phyloP scores from a whole-genome alignment of 2,888 invertebrate genomes.

The Phalera bucephala region DNA sequence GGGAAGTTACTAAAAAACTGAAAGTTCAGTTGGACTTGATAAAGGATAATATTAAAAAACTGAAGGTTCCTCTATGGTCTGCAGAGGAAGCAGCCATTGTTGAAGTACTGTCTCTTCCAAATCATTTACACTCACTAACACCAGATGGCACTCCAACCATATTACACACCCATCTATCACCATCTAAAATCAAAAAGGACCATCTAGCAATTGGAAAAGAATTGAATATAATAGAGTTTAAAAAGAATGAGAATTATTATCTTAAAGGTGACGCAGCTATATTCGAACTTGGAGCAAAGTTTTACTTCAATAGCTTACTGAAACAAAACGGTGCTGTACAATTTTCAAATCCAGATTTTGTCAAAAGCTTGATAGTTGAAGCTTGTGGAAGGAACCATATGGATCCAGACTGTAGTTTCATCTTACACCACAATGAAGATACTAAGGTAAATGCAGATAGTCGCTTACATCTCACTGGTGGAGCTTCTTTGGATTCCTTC shows the following conservation, averaged over 20 bases:
- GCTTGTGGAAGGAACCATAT: constrained; percentile 86
- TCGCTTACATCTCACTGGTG: constrained; percentile 89
- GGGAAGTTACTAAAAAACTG: constrained; percentile 73
- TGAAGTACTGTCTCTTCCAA: constrained; percentile 87
- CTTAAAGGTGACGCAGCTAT: constrained; percentile 86
- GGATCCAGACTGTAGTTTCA: constrained; percentile 80
- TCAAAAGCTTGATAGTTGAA: constrained; percentile 88
- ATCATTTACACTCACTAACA: constrained; percentile 85
- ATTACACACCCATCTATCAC: constrained; percentile 46
- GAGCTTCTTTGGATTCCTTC: constrained; percentile 88
- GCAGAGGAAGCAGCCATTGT: constrained; percentile 87
- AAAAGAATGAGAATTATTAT: constrained; percentile 84
- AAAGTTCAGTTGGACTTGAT: constrained; percentile 81
- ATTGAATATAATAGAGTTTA: constrained; percentile 81
- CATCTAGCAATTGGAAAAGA: constrained; percentile 83
- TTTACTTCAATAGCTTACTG: constrained; percentile 71
- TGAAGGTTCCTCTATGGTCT: constrained; percentile 86
- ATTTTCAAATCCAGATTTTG: constrained; percentile 91
- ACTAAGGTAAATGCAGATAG: constrained; percentile 78
- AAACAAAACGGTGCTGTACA: constrained; percentile 81
- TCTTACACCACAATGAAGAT: constrained; percentile 83
- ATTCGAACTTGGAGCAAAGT: constrained; percentile 86
- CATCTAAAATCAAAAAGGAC: constrained; percentile 55
- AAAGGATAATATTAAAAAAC: constrained; percentile 84
- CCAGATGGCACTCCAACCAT: constrained; percentile 67